Conservation (phyloP, 2,113 vertebrate genomes). For the Aldabrachelys gigantea region DNA sequence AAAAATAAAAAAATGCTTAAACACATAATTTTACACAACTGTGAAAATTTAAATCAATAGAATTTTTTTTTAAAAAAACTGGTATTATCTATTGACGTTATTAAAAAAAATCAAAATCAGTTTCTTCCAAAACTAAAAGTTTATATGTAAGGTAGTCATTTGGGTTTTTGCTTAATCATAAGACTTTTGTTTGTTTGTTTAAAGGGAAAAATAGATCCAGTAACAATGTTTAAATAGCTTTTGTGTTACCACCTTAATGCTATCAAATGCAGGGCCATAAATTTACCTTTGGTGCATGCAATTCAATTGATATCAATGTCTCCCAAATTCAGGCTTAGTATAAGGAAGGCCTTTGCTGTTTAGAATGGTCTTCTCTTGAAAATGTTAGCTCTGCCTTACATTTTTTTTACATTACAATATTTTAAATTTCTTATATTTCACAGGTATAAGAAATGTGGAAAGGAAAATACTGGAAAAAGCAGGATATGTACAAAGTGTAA, state of each 20-base stretch:
- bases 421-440: background rate
- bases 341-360: background rate
- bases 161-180: background rate
- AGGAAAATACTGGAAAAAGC: conserved; percentile 71
- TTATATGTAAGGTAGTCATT: background rate
- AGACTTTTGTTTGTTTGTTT: background rate
- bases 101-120: background rate
- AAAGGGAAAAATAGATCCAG: background rate
- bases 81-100: background rate
- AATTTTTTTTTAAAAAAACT: background rate
- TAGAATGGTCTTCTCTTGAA: background rate
- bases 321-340: background rate
- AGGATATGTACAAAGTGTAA: conserved; percentile 82
- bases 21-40: background rate
- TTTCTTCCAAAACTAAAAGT: background rate
- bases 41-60: background rate
- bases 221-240: background rate
- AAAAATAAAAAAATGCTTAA: background rate
- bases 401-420: background rate
- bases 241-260: background rate
- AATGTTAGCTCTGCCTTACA: background rate
- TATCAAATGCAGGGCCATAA: background rate
- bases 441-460: conserved; percentile 80
- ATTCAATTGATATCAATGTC: background rate
- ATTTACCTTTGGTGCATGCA: background rate